Percentiles rank a stretch among this genome's conserved stretches.
These are phyloP conservation scores for Junco hyemalis DNA, from an alignment of 2,113 vertebrate genomes.

Conservation along the genomic window DNA sequence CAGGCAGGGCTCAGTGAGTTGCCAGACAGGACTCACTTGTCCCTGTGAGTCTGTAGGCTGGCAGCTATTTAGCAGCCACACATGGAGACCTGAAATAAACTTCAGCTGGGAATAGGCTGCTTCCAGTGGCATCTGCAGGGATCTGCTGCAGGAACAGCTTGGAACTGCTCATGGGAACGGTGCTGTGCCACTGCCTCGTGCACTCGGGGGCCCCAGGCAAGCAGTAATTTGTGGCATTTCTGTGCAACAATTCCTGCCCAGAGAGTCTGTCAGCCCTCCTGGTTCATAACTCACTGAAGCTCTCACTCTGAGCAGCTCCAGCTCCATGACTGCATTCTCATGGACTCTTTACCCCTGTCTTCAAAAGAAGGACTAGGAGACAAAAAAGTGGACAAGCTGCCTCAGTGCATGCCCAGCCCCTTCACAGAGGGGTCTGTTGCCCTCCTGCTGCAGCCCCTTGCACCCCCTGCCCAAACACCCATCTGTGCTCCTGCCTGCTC, in stretches of 20 bases:
- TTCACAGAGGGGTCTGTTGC: background rate
- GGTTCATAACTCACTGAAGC: background rate
- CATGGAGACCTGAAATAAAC: constrained; percentile 28
- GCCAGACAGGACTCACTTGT: background rate
- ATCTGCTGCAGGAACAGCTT: constrained; percentile 24
- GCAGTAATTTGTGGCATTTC: background rate
- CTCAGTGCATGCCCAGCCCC: background rate
- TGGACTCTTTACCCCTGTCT: background rate
- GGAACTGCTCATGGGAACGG: background rate
- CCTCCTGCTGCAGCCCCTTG: background rate
- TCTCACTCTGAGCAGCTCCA: background rate
- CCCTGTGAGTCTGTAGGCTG: background rate
- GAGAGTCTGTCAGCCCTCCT: background rate
- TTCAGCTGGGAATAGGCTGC: constrained; percentile 7
- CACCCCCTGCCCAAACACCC: background rate
- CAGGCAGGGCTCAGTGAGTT: background rate
- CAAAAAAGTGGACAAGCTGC: background rate
- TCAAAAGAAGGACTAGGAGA: background rate
- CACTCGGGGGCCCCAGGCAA: background rate
- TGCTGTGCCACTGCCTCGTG: background rate
- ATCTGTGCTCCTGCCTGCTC: background rate
- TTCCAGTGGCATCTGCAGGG: constrained; percentile 21
- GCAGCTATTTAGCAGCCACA: background rate
- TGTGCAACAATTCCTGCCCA: background rate
- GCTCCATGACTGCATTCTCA: background rate